phyloP scores from a whole-genome alignment of 2,113 vertebrate species.

The Colaptes auratus region DNA sequence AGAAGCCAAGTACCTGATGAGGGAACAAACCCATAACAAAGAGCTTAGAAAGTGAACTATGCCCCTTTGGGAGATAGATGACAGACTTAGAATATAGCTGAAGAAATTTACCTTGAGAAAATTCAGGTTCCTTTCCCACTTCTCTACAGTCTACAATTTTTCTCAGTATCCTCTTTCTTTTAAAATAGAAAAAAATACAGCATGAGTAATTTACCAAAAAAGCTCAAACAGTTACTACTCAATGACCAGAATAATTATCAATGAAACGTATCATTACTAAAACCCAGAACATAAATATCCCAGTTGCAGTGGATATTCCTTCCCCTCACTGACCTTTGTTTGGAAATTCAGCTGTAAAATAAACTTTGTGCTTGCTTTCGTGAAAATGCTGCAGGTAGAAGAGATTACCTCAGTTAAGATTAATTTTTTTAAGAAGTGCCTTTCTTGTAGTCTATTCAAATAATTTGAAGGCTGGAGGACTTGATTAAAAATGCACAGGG shows the following conservation, averaged over 20 bases:
- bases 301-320: background rate
- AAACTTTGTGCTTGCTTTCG: background rate
- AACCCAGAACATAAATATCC: background rate
- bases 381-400: background rate
- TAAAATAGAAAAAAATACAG: background rate
- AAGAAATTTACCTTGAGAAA: background rate
- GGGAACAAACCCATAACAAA: conserved; percentile 10
- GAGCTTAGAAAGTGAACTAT: conserved; percentile 2
- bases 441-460: background rate
- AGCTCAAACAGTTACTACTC: background rate
- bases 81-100: background rate
- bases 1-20: background rate
- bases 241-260: background rate
- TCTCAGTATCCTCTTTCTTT: background rate
- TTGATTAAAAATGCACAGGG: background rate
- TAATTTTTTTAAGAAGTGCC: background rate
- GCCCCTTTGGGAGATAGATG: background rate
- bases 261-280: background rate
- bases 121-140: background rate
- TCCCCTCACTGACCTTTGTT: background rate
- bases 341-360: conserved; percentile 14
- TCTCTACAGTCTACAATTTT: background rate
- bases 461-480: background rate
- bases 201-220: background rate
- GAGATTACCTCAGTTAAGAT: background rate